Evolutionary conservation across 2,888 invertebrate genomes (phyloP).

Genomic region (Drosophila ustulata): DNA sequence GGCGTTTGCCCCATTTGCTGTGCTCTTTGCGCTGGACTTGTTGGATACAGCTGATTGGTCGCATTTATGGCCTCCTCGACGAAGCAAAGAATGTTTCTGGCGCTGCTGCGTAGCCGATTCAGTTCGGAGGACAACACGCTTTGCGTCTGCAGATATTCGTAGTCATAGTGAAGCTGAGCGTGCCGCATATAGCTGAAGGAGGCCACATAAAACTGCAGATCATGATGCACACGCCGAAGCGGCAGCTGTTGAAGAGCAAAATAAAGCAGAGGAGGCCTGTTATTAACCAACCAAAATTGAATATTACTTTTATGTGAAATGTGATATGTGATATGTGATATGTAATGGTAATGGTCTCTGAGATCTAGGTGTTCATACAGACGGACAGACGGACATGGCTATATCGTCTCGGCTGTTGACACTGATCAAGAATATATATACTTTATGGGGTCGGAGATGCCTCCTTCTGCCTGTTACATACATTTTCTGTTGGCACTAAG

Average conservation of each 20-base stretch:
- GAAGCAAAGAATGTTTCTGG: slow-evolving; percentile 72
- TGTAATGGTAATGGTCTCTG: too few relatives aligned
- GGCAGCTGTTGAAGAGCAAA: slow-evolving; percentile 60
- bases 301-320: too few relatives aligned
- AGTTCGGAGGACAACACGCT: slow-evolving; percentile 63
- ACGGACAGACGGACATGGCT: too few relatives aligned
- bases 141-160: slow-evolving; percentile 49
- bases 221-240: slow-evolving; percentile 75
- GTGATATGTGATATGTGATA: too few relatives aligned
- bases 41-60: slow-evolving; percentile 35
- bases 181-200: slow-evolving; percentile 74
- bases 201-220: slow-evolving; percentile 80
- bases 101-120: slow-evolving; percentile 53
- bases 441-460: too few relatives aligned
- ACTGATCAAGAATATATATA: too few relatives aligned
- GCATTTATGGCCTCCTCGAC: slow-evolving; percentile 80
- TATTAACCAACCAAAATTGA: not conserved
- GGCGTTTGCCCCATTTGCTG: not conserved
- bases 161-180: slow-evolving; percentile 70
- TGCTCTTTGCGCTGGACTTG: too few relatives aligned
- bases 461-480: too few relatives aligned
- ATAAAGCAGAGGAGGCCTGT: not conserved
- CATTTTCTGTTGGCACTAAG: too few relatives aligned
- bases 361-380: too few relatives aligned
- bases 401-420: too few relatives aligned